Percentiles rank a stretch among this genome's conserved stretches.
phyloP scores from a whole-genome alignment of 2,888 invertebrate genomes.

The Mythimna ferrago region DNA sequence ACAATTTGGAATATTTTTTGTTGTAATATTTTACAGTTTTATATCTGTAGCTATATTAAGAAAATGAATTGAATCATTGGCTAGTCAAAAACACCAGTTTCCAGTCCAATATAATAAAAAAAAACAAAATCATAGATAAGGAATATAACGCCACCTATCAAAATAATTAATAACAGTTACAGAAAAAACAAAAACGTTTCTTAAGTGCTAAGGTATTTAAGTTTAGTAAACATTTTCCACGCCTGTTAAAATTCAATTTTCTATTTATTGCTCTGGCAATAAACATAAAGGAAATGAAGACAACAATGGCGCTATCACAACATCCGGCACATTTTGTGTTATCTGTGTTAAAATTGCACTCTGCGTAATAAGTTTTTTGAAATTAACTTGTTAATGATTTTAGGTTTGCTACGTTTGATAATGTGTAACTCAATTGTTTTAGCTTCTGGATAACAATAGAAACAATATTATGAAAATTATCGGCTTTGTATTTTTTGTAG shows the following conservation, averaged over 20 bases:
- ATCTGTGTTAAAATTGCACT: conserved; percentile 76
- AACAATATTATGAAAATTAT: background rate
- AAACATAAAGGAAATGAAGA: conserved; percentile 80
- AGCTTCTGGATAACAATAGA: conserved; percentile 3
- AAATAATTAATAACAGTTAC: conserved; percentile 20
- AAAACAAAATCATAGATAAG: background rate
- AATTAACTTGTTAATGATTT: conserved; percentile 81
- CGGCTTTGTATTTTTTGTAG: background rate
- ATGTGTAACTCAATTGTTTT: conserved; percentile 1
- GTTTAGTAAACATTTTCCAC: conserved; percentile 68
- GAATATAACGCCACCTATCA: background rate
- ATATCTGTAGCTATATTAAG: background rate
- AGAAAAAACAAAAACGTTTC: conserved; percentile 16
- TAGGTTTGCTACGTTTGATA: conserved; percentile 57
- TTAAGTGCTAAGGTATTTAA: conserved; percentile 55
- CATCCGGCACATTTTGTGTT: conserved; percentile 79
- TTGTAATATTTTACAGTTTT: background rate
- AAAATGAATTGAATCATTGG: background rate
- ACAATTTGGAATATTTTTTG: background rate
- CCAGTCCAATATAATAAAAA: background rate
- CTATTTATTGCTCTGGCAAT: conserved; percentile 73
- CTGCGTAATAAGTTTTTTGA: conserved; percentile 78
- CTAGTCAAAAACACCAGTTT: conserved; percentile 5
- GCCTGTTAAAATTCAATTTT: conserved; percentile 74
- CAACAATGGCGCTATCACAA: conserved; percentile 78